Conservation (phyloP, 2,797 vertebrate species). For the Pangasius larnaudii region DNA sequence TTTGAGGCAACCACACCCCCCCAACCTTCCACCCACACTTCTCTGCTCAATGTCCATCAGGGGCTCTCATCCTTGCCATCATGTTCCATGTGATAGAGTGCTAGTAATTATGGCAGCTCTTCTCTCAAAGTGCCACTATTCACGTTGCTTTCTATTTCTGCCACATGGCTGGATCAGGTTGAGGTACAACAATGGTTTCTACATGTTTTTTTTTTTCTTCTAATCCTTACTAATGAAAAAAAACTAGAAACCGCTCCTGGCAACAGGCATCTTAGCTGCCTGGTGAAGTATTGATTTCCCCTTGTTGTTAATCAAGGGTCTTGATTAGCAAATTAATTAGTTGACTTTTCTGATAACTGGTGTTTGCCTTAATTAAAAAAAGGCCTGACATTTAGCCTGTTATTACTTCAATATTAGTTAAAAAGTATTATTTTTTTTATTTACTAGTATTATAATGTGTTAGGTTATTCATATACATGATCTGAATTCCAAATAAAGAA, state of each 20-base stretch:
- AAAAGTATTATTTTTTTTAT: not conserved
- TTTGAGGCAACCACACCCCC: slow-evolving; percentile 63
- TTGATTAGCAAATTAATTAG: slow-evolving; percentile 42
- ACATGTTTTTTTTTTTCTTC: slow-evolving; percentile 1
- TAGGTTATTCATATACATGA: not conserved
- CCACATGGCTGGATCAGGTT: slow-evolving; percentile 18
- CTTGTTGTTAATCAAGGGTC: slow-evolving; percentile 16
- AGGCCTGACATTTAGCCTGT: not conserved
- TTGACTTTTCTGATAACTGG: not conserved
- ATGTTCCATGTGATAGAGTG: slow-evolving; percentile 49
- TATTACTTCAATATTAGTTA: not conserved
- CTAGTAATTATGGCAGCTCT: slow-evolving; percentile 70
- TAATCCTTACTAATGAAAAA: slow-evolving; percentile 33
- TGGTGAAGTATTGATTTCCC: slow-evolving; percentile 38
- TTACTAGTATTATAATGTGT: not conserved
- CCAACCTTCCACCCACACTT: slow-evolving; percentile 15
- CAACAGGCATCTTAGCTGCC: slow-evolving; percentile 28
- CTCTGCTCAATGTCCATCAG: slow-evolving; percentile 62
- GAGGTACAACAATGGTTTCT: slow-evolving; percentile 33
- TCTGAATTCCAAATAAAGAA: not conserved
- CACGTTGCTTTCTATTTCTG: slow-evolving; percentile 16
- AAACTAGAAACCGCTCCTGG: slow-evolving; percentile 26
- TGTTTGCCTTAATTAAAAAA: slow-evolving; percentile 10
- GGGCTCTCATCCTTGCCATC: slow-evolving; percentile 61
- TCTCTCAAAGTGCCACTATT: slow-evolving; percentile 63